Conservation (phyloP, 2,113 vertebrate species). For the Daphoenositta chrysoptera region DNA sequence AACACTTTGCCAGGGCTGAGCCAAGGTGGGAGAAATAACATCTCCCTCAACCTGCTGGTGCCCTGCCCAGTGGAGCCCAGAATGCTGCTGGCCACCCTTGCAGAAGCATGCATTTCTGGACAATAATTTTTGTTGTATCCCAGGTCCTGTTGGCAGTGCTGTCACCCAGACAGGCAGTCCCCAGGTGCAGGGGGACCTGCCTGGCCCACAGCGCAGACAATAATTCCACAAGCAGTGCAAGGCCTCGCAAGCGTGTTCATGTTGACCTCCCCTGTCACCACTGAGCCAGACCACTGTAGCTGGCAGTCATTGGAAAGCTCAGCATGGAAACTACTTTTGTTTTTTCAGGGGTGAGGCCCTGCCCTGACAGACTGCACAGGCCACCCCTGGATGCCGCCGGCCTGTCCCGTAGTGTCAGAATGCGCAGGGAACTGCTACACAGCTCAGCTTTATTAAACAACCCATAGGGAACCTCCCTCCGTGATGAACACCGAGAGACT, state of each 20-base stretch:
- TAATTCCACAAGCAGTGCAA: neutral
- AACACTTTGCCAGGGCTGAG: neutral
- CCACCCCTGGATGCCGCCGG: no score
- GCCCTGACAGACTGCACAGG: neutral
- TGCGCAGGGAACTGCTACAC: rapidly evolving
- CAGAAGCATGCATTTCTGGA: neutral
- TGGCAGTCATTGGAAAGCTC: neutral
- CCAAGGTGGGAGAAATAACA: neutral
- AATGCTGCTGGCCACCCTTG: neutral
- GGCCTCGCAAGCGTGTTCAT: neutral
- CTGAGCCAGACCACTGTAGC: neutral
- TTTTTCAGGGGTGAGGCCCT: neutral
- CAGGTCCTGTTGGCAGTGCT: neutral
- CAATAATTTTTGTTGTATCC: no score
- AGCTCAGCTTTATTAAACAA: no score
- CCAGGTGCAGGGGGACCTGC: no score
- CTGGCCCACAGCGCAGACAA: rapidly evolving
- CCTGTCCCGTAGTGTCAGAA: rapidly evolving
- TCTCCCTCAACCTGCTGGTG: neutral
- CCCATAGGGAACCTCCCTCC: rapidly evolving
- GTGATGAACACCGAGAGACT: rapidly evolving
- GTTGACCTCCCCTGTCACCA: rapidly evolving
- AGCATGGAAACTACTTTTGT: rapidly evolving
- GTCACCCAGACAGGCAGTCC: neutral
- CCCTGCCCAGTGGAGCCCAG: neutral